Evolutionary conservation across 2,113 vertebrate species (phyloP).

Genomic region (Pontoporia blainvillei): DNA sequence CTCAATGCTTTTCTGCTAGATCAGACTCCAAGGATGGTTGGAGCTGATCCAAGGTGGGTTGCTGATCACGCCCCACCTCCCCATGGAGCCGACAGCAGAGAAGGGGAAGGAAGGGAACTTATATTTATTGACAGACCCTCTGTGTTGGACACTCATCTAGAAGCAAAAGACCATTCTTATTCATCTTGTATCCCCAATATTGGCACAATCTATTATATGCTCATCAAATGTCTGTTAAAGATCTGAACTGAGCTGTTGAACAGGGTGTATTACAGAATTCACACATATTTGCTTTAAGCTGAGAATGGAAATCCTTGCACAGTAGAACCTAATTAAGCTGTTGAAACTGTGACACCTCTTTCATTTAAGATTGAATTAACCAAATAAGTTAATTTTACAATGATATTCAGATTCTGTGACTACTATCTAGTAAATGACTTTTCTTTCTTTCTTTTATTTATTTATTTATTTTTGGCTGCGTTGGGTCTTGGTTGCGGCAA

Average conservation of each 20-base stretch:
- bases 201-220: neutral
- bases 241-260: neutral
- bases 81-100: neutral
- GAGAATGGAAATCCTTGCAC: neutral
- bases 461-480: neutral
- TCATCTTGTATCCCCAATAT: neutral
- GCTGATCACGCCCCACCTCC: accelerated
- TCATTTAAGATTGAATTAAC: neutral
- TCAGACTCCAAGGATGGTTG: neutral
- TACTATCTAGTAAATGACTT: neutral
- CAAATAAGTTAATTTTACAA: neutral
- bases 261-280: neutral
- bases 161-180: neutral
- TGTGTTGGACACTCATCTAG: neutral
- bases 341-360: neutral
- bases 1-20: neutral
- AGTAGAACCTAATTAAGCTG: neutral
- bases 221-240: neutral
- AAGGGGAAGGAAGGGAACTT: neutral
- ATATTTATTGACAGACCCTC: neutral
- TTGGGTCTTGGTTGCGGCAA: too few species aligned
- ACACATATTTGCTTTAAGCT: neutral
- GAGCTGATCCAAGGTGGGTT: neutral
- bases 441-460: neutral
- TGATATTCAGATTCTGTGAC: neutral